phyloP scores from a whole-genome alignment of 2,113 vertebrate genomes.

The Rhizomys pruinosus region DNA sequence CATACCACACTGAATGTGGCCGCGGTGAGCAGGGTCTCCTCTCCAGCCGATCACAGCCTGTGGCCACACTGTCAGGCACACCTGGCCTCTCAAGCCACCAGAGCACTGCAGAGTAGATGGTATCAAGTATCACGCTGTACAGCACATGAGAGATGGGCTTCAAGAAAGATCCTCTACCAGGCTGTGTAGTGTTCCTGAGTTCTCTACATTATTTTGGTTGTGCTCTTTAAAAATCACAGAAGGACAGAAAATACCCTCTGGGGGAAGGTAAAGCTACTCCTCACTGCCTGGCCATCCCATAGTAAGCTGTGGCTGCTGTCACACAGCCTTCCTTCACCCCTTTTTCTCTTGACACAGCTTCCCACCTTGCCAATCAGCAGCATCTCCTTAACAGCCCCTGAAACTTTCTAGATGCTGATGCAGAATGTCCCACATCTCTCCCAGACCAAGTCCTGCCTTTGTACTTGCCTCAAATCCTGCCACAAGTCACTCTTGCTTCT shows the following conservation, averaged over 20 bases:
- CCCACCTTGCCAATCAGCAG: neutral
- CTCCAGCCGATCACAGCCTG: neutral
- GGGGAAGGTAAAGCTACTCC: neutral
- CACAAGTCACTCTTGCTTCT: accelerated
- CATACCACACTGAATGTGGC: accelerated
- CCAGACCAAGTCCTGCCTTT: neutral
- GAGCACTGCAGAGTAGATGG: accelerated
- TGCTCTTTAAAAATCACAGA: neutral
- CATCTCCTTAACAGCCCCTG: neutral
- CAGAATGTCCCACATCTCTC: neutral
- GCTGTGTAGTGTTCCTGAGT: too few species aligned
- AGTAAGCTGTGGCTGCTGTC: too few species aligned
- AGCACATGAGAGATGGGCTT: neutral
- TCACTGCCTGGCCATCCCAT: accelerated
- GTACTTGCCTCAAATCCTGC: neutral
- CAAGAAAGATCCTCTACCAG: neutral
- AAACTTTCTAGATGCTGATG: neutral
- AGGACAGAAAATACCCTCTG: neutral
- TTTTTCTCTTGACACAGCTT: neutral
- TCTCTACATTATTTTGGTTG: accelerated
- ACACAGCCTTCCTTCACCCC: too few species aligned
- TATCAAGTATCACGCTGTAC: accelerated
- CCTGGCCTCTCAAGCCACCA: neutral
- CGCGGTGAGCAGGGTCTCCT: neutral
- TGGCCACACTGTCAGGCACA: neutral